Percentiles rank a stretch among this genome's conserved stretches.
Evolutionary conservation across 1,140 invertebrate species (phyloP).

Genomic region (Eumaeus atala): DNA sequence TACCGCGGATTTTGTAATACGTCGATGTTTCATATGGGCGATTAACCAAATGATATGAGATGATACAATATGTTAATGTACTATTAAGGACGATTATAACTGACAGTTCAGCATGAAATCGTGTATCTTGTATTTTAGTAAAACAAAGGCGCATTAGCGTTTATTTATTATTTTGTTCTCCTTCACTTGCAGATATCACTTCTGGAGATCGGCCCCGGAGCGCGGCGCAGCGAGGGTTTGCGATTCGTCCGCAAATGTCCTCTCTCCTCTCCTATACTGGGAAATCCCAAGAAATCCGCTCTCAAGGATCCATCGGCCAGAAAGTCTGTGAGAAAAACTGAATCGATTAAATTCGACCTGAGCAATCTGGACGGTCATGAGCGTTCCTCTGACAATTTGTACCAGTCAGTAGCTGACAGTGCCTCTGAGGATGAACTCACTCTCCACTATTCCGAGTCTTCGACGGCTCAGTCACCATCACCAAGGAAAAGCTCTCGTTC

Average conservation of each 20-base stretch:
- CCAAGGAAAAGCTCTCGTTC: constrained; percentile 33
- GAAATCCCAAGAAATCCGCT: constrained; percentile 48
- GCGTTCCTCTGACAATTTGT: constrained; percentile 26
- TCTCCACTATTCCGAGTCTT: constrained; percentile 39
- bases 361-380: constrained; percentile 41
- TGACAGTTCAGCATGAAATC: too few species aligned
- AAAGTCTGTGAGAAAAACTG: constrained; percentile 36
- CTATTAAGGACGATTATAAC: too few species aligned
- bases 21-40: too few species aligned
- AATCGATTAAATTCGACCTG: constrained; percentile 60
- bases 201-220: constrained; percentile 1
- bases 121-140: too few species aligned
- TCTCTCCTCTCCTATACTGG: constrained; percentile 23
- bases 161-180: too few species aligned
- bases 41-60: too few species aligned
- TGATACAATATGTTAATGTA: too few species aligned
- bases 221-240: constrained; percentile 4
- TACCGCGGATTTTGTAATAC: too few species aligned
- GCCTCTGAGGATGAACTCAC: constrained; percentile 24
- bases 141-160: too few species aligned
- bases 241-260: constrained; percentile 21
- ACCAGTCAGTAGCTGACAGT: constrained; percentile 21
- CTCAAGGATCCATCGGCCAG: constrained; percentile 40
- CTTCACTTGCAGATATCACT: constrained; percentile 6
- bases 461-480: constrained; percentile 28